Conservation (phyloP, 2,797 vertebrate species). For the Coregonus ussuriensis region DNA sequence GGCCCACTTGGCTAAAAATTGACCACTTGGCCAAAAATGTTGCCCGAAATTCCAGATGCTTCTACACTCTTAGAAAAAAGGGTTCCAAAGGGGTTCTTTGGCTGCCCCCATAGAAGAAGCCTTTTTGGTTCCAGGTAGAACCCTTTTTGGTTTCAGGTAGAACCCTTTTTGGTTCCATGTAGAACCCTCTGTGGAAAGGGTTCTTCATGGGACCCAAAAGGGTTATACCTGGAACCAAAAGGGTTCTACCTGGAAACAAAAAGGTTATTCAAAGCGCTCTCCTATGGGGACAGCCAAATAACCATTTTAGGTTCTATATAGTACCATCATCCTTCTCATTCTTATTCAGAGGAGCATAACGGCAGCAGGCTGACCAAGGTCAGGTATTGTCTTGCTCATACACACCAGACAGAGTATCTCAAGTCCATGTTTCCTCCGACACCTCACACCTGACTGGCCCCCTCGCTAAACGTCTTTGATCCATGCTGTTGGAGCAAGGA, state of each 20-base stretch:
- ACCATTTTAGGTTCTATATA: neutral
- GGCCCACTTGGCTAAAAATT: too few relatives aligned
- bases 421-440: neutral
- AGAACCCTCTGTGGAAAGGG: too few relatives aligned
- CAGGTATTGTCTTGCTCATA: constrained; percentile 12
- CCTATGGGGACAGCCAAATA: neutral
- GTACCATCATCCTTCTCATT: neutral
- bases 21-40: too few relatives aligned
- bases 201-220: too few relatives aligned
- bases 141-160: too few relatives aligned
- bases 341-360: neutral
- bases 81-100: too few relatives aligned
- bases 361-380: neutral
- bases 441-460: constrained; percentile 15
- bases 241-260: neutral
- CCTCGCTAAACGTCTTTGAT: constrained; percentile 12
- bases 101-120: too few relatives aligned
- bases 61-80: too few relatives aligned
- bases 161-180: too few relatives aligned
- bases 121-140: too few relatives aligned
- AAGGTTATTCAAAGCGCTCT: neutral
- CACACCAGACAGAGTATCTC: neutral
- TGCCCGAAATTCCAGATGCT: too few relatives aligned
- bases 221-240: neutral
- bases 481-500: neutral